Base-by-base conservation (phyloP, 2,888 invertebrate species). In the Plagodis dolabraria region DNA sequence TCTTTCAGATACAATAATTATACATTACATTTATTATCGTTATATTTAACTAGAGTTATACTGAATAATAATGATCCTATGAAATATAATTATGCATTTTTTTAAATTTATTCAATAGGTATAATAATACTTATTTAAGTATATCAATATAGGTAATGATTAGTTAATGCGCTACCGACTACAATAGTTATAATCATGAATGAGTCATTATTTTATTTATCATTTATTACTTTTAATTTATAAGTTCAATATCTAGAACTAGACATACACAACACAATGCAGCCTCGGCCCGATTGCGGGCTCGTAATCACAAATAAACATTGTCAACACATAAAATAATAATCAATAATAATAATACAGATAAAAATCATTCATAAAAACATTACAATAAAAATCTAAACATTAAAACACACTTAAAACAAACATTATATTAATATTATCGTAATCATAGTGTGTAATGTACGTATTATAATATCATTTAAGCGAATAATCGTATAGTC, bases 31-130 rank as follows among this genome's bases (percentile, higher is more conserved):
- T 87, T 85, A 85, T 88, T 88, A 92, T 90, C 84, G 86, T 92
- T 92, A 92, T 87, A 92, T 87, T 92, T 92, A 93, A 92, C 93
- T 93, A 93, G 89, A 91, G 92, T 93, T 92, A 93, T 93, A 93
- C 92, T 90, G 93, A 93, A 93, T 93, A 93, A 93, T 93, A 93
- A 93, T 93, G 91, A 92, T 93, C 93, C 92, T 93, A 93, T 93
- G 92, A 93, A 93, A 93, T 93, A 93, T 92, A 93, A 93, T 93
- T 92, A 92, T 92, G 92, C 91, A 89, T 91, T 92, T 90, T 90
- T 92, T 93, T 92, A 89, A 90, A 92, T 92, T 92, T 92, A 91
- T 93, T 92, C 85, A 91, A 92, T 93, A 87, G 92, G 89, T 87
- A 91, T 90, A 89, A 85, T 89, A 93, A 92, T 93, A 92, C 92